These are phyloP conservation scores for Coilia nasus DNA, from an alignment of 2,797 vertebrate species.

Conservation along the genomic window DNA sequence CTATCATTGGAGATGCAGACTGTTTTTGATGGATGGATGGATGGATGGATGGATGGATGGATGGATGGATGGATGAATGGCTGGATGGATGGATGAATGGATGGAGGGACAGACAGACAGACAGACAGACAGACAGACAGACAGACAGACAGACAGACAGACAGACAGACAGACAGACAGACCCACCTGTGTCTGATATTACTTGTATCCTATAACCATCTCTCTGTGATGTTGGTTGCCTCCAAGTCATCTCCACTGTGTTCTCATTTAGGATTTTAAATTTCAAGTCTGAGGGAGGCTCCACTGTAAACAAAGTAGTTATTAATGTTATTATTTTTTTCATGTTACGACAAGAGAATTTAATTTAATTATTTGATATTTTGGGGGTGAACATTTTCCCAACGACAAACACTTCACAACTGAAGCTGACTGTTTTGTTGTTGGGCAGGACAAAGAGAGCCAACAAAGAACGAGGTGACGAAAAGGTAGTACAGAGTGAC, in stretches of 20 bases:
- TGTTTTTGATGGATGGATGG: neutral
- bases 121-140: no score
- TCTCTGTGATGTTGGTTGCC: constrained; percentile 81
- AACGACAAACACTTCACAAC: constrained; percentile 90
- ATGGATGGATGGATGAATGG: neutral
- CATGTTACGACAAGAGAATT: constrained; percentile 43
- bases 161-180: neutral
- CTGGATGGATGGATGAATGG: neutral
- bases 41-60: neutral
- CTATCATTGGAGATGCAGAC: neutral
- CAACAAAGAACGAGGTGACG: constrained; percentile 80
- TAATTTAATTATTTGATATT: constrained; percentile 62
- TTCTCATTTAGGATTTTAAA: constrained; percentile 99
- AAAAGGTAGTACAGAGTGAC: constrained; percentile 60
- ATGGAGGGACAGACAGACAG: neutral
- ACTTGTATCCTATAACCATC: constrained; percentile 94
- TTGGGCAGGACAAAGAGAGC: constrained; percentile 82
- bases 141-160: neutral
- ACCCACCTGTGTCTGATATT: constrained; percentile 86
- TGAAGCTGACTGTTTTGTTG: constrained; percentile 83
- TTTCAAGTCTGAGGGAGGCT: constrained; percentile 95
- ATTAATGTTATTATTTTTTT: constrained; percentile 58
- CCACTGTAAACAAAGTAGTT: constrained; percentile 86
- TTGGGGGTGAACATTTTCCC: constrained; percentile 77
- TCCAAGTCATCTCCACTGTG: constrained; percentile 98